These are phyloP conservation scores for Morpho achilles DNA, from an alignment of 2,888 invertebrate genomes.

Conservation along the genomic window DNA sequence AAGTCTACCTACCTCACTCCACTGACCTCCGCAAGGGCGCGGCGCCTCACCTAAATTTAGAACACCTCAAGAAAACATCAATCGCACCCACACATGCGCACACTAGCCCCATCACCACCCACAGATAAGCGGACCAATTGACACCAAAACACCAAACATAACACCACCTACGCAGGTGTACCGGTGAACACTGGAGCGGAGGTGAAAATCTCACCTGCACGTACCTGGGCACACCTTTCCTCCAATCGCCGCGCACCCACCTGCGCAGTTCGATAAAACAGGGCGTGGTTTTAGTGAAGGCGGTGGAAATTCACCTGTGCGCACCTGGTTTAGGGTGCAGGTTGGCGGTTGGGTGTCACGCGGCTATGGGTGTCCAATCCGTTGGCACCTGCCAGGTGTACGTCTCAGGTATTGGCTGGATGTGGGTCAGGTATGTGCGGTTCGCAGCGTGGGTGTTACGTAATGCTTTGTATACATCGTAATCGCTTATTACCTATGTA, in stretches of 20 bases:
- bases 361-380: conserved; percentile 10
- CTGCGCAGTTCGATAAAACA: conserved; percentile 76
- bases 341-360: conserved; percentile 51
- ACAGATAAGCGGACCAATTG: conserved; percentile 27
- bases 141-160: conserved; percentile 19
- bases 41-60: conserved; percentile 71
- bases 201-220: conserved; percentile 46
- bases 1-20: conserved; percentile 14
- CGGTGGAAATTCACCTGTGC: conserved; percentile 48
- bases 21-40: conserved; percentile 50
- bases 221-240: conserved; percentile 58
- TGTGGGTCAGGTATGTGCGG: conserved; percentile 37
- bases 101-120: conserved; percentile 38
- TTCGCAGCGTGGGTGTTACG: conserved; percentile 16
- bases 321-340: conserved; percentile 54
- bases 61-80: conserved; percentile 77
- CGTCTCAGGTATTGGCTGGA: conserved; percentile 50
- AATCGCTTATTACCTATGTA: no score
- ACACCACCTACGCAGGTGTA: conserved; percentile 25
- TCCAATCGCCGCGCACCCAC: conserved; percentile 74
- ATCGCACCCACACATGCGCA: conserved; percentile 76
- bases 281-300: conserved; percentile 57
- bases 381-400: conserved; percentile 52
- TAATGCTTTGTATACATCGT: neutral
- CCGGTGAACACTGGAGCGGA: conserved; percentile 33